Base-by-base conservation (phyloP, 2,797 vertebrate species). In the Liasis olivaceus region DNA sequence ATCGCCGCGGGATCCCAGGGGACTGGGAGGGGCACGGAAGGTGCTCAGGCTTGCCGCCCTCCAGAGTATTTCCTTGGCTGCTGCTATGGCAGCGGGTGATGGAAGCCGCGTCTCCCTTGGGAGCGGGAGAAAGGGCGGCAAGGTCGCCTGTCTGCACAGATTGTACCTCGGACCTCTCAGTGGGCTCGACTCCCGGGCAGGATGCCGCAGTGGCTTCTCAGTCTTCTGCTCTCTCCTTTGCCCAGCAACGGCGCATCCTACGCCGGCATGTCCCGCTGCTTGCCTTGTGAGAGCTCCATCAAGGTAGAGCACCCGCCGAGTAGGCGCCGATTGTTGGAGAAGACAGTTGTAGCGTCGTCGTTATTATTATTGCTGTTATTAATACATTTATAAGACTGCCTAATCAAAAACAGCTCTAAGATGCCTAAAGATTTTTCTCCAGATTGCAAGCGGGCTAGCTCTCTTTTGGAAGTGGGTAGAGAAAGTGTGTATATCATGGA, bases 131-230 rank as follows among this genome's bases (percentile, higher is more conserved):
- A 28, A 0, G 54, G 91, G 96, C 95, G 96, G 95, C 95, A 96
- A 93, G 90, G 66, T 1, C 58, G 59, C 15, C 0, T 7, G 17
- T 4, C 3, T 2, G 8, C 2, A 66, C 28, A 1, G 14, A n/a
- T 20, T 22, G 1, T 5, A 51, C n/a, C 3, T 13, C 0, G 1
- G 24, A 63, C 31, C 0, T 28, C 1, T 36, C 7, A 91, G 87
- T 89, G 87, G 56, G 5, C 36, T 87, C 77, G 22, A 60, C 54
- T 22, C 1, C 42, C 96, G 93, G 93, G 92, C 88, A 97, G 85
- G 86, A 97, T 98, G 98, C 96, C 95, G 66, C 97, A 97, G 72
- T 95, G 92, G 26, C 89, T 97, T 91, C 88, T 96, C 89, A 90
- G 97, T 62, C 96, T 96, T 95, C 97, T 97, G 77, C 97, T 97